These are phyloP conservation scores for Ctenochaetus hawaiiensis DNA, from an alignment of 2,797 vertebrate genomes.

Conservation along the genomic window DNA sequence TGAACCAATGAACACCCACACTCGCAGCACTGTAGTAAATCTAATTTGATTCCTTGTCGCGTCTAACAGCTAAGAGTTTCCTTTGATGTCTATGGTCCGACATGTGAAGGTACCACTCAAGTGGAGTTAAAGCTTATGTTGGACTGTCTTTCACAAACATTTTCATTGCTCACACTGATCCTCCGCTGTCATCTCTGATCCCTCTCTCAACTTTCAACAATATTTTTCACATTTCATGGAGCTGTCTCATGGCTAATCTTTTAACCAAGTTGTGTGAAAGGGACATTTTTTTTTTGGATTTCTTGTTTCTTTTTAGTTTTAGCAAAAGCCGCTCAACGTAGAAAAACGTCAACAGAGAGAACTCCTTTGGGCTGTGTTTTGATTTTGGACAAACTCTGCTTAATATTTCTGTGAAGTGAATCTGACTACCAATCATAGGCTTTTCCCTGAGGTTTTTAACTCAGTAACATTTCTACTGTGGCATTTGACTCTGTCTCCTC, in stretches of 20 bases:
- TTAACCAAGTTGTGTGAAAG: conserved; percentile 35
- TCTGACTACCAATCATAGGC: conserved; percentile 19
- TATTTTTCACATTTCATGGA: conserved; percentile 31
- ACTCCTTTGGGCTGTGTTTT: conserved; percentile 35
- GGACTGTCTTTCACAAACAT: conserved; percentile 48
- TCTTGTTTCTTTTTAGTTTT: conserved; percentile 43
- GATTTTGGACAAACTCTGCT: conserved; percentile 33
- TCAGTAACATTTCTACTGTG: conserved; percentile 32
- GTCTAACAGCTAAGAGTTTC: conserved; percentile 41
- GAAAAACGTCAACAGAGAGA: conserved; percentile 34
- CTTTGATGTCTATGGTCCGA: conserved; percentile 67
- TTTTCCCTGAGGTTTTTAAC: conserved; percentile 2
- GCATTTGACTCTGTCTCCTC: conserved; percentile 49
- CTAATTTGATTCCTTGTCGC: conserved; percentile 63
- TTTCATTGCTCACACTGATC: conserved; percentile 57
- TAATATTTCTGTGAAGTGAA: conserved; percentile 28
- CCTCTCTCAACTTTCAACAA: conserved; percentile 31
- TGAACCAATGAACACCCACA: conserved; percentile 64
- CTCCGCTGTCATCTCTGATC: conserved; percentile 49
- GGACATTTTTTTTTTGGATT: conserved; percentile 42
- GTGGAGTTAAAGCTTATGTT: conserved; percentile 38
- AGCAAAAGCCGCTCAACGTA: conserved; percentile 19
- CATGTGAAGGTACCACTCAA: conserved; percentile 43
- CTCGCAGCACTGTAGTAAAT: conserved; percentile 60
- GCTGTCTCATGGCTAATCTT: conserved; percentile 58